Evolutionary conservation across 2,113 vertebrate genomes (phyloP).

Genomic region (Mesocricetus auratus): DNA sequence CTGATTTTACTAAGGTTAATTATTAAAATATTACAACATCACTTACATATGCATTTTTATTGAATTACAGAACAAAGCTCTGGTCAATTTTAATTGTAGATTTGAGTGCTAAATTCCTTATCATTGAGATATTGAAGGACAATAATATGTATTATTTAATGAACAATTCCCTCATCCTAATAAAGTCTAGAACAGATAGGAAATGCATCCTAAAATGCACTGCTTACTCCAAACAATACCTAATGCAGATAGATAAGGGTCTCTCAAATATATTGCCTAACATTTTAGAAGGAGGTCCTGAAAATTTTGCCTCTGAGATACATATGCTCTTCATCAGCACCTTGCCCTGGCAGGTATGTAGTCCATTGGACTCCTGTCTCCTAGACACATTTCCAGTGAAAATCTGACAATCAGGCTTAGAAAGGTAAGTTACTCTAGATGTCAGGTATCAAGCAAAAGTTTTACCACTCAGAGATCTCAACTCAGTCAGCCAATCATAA

Average conservation of each 20-base stretch:
- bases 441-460: too few species aligned
- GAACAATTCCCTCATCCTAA: neutral
- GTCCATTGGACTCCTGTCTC: neutral
- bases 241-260: neutral
- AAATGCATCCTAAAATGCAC: neutral
- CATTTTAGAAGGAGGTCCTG: neutral
- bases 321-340: neutral
- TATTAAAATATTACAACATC: constrained; percentile 85
- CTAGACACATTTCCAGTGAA: neutral
- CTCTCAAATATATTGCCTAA: neutral
- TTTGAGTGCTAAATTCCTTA: neutral
- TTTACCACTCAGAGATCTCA: neutral
- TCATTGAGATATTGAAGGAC: neutral
- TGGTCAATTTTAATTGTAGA: neutral
- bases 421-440: neutral
- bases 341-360: neutral
- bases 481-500: neutral
- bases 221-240: neutral
- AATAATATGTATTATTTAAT: neutral
- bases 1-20: constrained; percentile 91
- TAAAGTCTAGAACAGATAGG: neutral
- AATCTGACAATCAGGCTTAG: neutral
- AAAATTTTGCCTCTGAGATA: neutral
- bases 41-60: constrained; percentile 57
- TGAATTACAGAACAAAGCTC: neutral